phyloP scores from a whole-genome alignment of 1,140 invertebrate genomes.

The Pseudomyrmex concolor region DNA sequence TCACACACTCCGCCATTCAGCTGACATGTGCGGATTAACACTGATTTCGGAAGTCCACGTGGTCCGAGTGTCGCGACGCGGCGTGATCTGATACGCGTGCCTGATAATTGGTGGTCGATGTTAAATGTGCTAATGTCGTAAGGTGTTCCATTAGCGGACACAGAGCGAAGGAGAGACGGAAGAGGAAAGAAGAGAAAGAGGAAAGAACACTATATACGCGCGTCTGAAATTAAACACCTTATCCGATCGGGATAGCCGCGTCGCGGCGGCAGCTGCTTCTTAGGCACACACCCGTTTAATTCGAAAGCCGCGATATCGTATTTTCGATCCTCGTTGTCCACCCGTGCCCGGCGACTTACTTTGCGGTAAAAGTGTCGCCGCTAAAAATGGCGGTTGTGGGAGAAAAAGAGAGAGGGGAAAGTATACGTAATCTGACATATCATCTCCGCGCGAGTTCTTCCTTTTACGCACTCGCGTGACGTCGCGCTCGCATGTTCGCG shows the following conservation, averaged over 20 bases:
- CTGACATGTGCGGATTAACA: background rate
- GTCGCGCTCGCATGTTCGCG: constrained; percentile 29
- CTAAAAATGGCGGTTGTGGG: constrained; percentile 47
- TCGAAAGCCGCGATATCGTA: constrained; percentile 60
- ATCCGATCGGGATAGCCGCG: constrained; percentile 64
- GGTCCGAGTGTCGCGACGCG: background rate
- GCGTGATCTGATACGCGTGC: constrained; percentile 15
- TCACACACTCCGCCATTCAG: background rate
- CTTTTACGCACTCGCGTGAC: constrained; percentile 38
- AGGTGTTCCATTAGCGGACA: constrained; percentile 55
- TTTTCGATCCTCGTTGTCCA: constrained; percentile 21
- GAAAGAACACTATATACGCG: background rate
- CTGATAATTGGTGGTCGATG: constrained; percentile 49
- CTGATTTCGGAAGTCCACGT: background rate
- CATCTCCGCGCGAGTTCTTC: constrained; percentile 48
- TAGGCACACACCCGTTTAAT: constrained; percentile 69
- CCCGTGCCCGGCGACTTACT: constrained; percentile 22
- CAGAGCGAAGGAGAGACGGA: background rate
- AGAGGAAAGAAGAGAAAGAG: background rate
- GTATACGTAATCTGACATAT: constrained; percentile 51
- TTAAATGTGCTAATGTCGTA: constrained; percentile 56
- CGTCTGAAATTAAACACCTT: constrained; percentile 67
- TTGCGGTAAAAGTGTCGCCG: constrained; percentile 60
- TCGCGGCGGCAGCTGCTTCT: constrained; percentile 65
- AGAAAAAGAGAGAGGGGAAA: constrained; percentile 1